Percentiles rank a stretch among this genome's conserved stretches.
Evolutionary conservation across 1,140 invertebrate species (phyloP).

Genomic region (Diachasma alloeum): DNA sequence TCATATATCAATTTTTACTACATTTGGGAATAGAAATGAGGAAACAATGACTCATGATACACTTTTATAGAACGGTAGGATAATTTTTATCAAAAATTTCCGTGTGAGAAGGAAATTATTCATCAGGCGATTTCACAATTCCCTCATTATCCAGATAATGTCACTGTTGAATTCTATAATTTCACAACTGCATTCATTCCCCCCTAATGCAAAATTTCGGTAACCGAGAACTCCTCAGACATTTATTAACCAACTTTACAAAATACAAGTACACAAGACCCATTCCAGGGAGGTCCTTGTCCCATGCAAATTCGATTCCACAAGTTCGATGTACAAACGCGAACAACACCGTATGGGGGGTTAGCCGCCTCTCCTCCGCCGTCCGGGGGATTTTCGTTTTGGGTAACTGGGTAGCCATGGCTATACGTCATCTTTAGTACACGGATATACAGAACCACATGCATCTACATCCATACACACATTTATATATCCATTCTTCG

Average conservation of each 20-base stretch:
- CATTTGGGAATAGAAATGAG: no score
- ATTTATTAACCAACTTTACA: background rate
- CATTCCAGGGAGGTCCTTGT: constrained; percentile 29
- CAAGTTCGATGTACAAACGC: constrained; percentile 39
- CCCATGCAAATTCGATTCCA: constrained; percentile 49
- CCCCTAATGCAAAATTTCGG: background rate
- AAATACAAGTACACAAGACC: background rate
- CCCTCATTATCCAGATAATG: no score
- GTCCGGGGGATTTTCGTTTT: constrained; percentile 8
- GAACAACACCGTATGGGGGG: background rate
- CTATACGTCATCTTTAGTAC: constrained; percentile 8
- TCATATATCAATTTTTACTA: no score
- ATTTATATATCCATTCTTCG: constrained; percentile 10
- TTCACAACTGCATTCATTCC: no score
- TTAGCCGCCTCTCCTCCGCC: background rate
- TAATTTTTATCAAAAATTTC: no score
- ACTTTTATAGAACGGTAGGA: no score
- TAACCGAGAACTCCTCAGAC: background rate
- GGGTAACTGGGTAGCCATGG: background rate
- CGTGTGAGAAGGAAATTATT: no score
- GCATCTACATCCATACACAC: constrained; percentile 11
- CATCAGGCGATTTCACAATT: no score
- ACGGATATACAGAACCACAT: constrained; percentile 2
- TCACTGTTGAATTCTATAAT: background rate
- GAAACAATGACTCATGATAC: no score